Base-by-base conservation (phyloP, 1,140 invertebrate species). In the Micrasema minimum region DNA sequence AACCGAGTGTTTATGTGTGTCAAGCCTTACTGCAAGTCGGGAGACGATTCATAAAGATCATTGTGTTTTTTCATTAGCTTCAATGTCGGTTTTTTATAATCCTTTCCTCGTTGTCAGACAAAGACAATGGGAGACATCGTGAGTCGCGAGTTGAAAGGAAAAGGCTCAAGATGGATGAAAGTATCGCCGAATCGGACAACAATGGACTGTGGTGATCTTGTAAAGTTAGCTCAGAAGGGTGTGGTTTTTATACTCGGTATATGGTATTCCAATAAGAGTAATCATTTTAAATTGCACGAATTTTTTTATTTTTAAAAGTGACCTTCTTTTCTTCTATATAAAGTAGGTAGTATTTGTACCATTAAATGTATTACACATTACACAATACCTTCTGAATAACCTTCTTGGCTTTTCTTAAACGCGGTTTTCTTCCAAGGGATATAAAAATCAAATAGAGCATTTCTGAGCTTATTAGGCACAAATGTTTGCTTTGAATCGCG, bases 101-200 rank as follows among this genome's bases (percentile, higher is more conserved):
- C 51, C 26, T 16, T 55, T 55, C 51, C 12, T 23, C 51, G 14
- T 23, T 55, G 51, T 12, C 26, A 14, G 51, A 14, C 43, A 46
- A 46, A 55, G 51, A 55, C 51, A 55, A 55, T 55, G 43, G 16
- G 20, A 37, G 51, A 16, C 51, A 31, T 55, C 51, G 26, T 26
- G 43, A 46, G 43, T 16, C 43, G 43, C 43, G 43, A 46, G 16
- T 31, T 37, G 51, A 55, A 55, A 55, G 51, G 51, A 55, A 55
- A 31, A 31, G 31, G 26, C 1, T 23, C 26, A 26, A 14, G 26
- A 55, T 55, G 51, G 51, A 37, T 55, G 51, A 26, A 55, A 55
- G 26, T 55, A 26, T 55, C 51, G 14, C 51, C 51, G 16, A n/a
- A n/a, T 6, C 5, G 43, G 26, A 55, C 20, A 55, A 55, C 51